Percentiles rank a stretch among this genome's conserved stretches.
phyloP scores from a whole-genome alignment of 2,888 invertebrate genomes.

The Flexamia atlantica region DNA sequence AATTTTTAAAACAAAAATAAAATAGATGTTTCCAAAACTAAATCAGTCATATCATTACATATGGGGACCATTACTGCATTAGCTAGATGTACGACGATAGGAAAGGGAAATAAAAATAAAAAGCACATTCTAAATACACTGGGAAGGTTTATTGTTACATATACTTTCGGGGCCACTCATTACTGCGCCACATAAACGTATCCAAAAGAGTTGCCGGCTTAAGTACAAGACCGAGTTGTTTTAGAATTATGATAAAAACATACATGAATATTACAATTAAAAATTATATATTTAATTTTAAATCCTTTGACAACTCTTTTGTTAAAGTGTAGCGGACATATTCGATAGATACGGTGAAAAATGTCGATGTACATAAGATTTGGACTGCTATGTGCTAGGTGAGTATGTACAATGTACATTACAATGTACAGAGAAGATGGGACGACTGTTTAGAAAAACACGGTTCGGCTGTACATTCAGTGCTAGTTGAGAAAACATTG shows the following conservation, averaged over 20 bases:
- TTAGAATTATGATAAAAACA: conserved; percentile 10
- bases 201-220: conserved; percentile 58
- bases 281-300: neutral
- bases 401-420: conserved; percentile 39
- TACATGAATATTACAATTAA: conserved; percentile 1
- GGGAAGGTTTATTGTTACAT: conserved; percentile 62
- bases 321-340: conserved; percentile 33
- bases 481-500: conserved; percentile 25
- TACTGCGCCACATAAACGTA: conserved; percentile 18
- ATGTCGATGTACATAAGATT: conserved; percentile 57
- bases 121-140: conserved; percentile 55
- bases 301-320: conserved; percentile 42
- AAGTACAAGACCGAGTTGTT: conserved; percentile 43
- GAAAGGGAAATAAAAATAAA: conserved; percentile 12
- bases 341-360: conserved; percentile 56
- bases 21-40: no score
- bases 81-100: no score
- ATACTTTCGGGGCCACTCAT: conserved; percentile 56
- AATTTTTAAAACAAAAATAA: no score
- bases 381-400: conserved; percentile 50
- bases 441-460: conserved; percentile 48
- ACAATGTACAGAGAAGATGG: conserved; percentile 46
- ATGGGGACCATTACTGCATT: no score
- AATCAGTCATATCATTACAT: no score
- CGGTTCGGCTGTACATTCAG: conserved; percentile 37